Evolutionary conservation across 2,113 vertebrate genomes (phyloP), one percentile per base, ranked within the genome.

Genomic region (Callithrix jacchus): DNA sequence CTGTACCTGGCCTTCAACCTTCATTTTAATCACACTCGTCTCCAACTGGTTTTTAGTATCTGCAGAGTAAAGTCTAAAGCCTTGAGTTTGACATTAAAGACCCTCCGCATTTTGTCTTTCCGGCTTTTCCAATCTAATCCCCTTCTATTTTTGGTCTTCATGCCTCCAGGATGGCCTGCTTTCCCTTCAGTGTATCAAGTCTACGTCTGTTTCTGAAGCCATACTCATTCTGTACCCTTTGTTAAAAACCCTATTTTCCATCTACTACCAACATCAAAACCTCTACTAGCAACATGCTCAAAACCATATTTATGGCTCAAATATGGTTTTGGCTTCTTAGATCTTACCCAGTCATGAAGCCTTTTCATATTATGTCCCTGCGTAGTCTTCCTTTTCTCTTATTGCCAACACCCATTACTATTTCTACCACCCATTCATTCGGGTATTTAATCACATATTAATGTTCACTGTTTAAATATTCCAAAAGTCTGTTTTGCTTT

Each of bases 401-500:
- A 32, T 0, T 77, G 58, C 30, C 74, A 92, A 32, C 8, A 25
- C 40, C 16, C 58, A 35, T 87, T 35, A 87, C 8, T 82, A 77
- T 85, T 91, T 68, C 37, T 6, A 80, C 40, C 30, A 91, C 49
- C 64, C 74, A 61, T 80, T 95, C 68, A 92, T 73, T 54, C 11
- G 6, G 21, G 37, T 20, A 77, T 52, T 76, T 77, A 77, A 66
- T 79, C 54, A 85, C 64, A 87, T 54, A 68, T 2, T 79, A 40
- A 76, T 61, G 73, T 76, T 54, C 54, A 83, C 52, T n/a, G 27
- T 82, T 82, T 79, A 92, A 96, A 95, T 94, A 95, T 79, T 86
- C 74, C 21, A 68, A 23, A 61, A 76, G 21, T 58, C 87, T 47
- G 5, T 58, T 80, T 87, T 79, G n/a, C 30, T 80, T 90, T 74